Evolutionary conservation across 2,797 vertebrate species (phyloP), one percentile per base, ranked within the genome.

Genomic region (Taenioides sp.): DNA sequence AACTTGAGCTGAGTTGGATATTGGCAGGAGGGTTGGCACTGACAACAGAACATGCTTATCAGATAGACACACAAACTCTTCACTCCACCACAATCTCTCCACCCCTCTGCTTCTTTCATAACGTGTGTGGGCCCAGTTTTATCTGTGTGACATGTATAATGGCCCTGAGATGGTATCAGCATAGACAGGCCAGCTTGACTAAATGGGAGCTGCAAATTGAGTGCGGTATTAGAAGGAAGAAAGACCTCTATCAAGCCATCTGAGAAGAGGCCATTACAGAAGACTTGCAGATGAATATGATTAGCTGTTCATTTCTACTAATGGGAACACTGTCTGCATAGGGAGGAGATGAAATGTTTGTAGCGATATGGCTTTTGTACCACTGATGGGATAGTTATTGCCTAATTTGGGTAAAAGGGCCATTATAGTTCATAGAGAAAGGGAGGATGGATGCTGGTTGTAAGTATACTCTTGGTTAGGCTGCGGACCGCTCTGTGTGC

Each of bases 281-380:
- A 79, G 76, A 75, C 81, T 85, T 86, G 86, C 88, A 86, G 88
- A 92, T 91, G 84, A 91, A 89, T 90, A 91, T 87, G 89, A 92
- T 91, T 90, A 90, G 86, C 86, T 86, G 81, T 89, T 90, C 80
- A 82, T 84, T 86, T 83, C 71, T 86, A 71, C 83, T 91, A 91
- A 92, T 91, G 88, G 86, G 88, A 86, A 87, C 81, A 84, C 86
- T 73, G 83, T 88, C 73, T 81, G 79, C 83, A 75, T 77, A 80
- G 79, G 70, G 79, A 82, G 82, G 80, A 78, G 87, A 86, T 80
- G 79, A 88, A 88, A 88, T 88, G 87, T 82, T 80, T 76, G 75
- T 79, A 74, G 86, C 50, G 86, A 85, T 81, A 76, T 78, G 73
- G 81, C 83, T 84, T 86, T 80, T 82, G 84, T 85, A 72, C 73